Evolutionary conservation across 2,113 vertebrate genomes (phyloP).

Genomic region (Brevimyrus niger): DNA sequence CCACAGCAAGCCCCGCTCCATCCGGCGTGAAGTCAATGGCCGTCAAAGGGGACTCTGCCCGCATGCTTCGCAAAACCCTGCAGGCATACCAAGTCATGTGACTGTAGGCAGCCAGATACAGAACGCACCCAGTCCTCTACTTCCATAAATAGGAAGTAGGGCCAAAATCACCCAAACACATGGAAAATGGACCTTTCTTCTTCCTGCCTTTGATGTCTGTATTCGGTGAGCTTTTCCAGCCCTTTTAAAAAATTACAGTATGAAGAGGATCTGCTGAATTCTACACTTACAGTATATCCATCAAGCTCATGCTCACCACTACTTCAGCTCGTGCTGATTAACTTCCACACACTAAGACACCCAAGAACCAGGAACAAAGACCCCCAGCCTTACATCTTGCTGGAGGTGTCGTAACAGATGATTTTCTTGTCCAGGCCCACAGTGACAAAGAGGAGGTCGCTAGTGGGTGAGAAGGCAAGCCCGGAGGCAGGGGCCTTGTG

Average conservation of each 20-base stretch:
- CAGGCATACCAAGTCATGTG: neutral
- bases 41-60: conserved; percentile 80
- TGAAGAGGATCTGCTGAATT: neutral
- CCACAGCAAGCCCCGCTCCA: conserved; percentile 80
- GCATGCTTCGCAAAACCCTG: conserved; percentile 71
- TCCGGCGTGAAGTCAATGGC: conserved; percentile 86
- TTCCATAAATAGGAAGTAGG: neutral
- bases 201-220: neutral
- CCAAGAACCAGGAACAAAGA: neutral
- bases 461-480: conserved; percentile 88
- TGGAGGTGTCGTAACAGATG: conserved; percentile 86
- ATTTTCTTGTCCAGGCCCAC: conserved; percentile 95
- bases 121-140: neutral
- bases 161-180: neutral
- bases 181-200: neutral
- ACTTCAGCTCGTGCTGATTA: neutral
- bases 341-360: neutral
- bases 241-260: neutral
- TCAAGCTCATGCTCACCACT: neutral
- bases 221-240: neutral
- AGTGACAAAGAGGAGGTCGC: conserved; percentile 83
- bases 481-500: conserved; percentile 90
- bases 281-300: neutral
- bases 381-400: conserved; percentile 78
- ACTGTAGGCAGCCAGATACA: conserved; percentile 9